phyloP scores from a whole-genome alignment of 2,888 invertebrate genomes.

The Volucella bombylans region DNA sequence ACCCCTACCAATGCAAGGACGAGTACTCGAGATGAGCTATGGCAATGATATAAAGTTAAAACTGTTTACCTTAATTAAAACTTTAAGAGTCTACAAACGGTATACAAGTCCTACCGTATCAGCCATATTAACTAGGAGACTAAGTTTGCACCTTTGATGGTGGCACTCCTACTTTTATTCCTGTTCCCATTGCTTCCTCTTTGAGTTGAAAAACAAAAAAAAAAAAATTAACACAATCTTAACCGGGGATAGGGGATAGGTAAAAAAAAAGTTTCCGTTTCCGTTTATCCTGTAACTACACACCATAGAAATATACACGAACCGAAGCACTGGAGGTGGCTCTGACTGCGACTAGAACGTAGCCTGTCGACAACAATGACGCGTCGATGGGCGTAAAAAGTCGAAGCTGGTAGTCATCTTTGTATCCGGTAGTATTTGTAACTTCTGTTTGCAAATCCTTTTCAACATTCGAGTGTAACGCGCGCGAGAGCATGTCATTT shows the following conservation, averaged over 20 bases:
- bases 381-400: constrained; percentile 4
- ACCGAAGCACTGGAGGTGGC: background rate
- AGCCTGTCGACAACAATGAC: too few species aligned
- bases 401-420: constrained; percentile 30
- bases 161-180: background rate
- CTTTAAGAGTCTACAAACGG: constrained; percentile 66
- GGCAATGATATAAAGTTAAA: constrained; percentile 59
- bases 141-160: constrained; percentile 36
- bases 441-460: constrained; percentile 50
- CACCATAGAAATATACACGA: background rate
- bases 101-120: background rate
- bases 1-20: constrained; percentile 22
- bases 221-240: constrained; percentile 54
- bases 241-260: background rate
- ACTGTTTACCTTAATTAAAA: constrained; percentile 72
- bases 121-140: constrained; percentile 29
- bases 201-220: background rate
- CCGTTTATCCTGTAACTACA: constrained; percentile 36
- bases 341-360: background rate
- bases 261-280: constrained; percentile 29
- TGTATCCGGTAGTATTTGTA: constrained; percentile 27
- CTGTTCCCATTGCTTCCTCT: too few species aligned
- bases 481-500: constrained; percentile 59
- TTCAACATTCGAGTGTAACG: constrained; percentile 36
- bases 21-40: constrained; percentile 21